A percentile compares a stretch with the other conserved stretches of the same genome.
Conservation (phyloP, 2,113 vertebrate species). For the Agelaius phoeniceus region DNA sequence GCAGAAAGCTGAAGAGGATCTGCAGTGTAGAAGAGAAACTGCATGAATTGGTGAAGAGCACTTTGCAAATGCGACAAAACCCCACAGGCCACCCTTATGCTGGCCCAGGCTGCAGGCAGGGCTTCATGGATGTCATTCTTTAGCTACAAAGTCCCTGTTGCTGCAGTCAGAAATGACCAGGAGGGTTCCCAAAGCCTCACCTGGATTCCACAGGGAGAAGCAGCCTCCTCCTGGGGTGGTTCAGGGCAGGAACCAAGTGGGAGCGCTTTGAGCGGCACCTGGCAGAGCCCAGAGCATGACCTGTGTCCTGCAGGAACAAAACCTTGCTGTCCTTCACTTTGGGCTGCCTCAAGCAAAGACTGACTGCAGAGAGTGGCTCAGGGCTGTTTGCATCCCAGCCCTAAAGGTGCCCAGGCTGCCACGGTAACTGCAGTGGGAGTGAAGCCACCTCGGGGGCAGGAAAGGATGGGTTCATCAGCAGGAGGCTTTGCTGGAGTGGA, state of each 20-base stretch:
- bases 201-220: fast-evolving
- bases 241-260: neutral
- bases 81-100: neutral
- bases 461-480: neutral
- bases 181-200: neutral
- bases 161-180: neutral
- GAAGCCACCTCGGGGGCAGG: neutral
- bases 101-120: neutral
- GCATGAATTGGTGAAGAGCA: neutral
- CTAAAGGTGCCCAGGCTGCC: fast-evolving
- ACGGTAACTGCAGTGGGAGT: neutral
- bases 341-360: neutral
- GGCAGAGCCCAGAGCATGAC: neutral
- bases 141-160: neutral
- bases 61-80: neutral
- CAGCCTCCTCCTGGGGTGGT: fast-evolving
- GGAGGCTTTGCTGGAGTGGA: neutral
- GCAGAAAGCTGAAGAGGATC: neutral
- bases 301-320: neutral
- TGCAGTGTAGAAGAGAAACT: neutral
- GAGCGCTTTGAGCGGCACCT: fast-evolving
- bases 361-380: neutral
- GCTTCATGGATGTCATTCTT: neutral
- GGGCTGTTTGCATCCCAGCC: neutral
- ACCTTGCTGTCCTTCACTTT: neutral